These are phyloP conservation scores for Drosophila paranaensis DNA, from an alignment of 2,888 invertebrate genomes.

Conservation along the genomic window DNA sequence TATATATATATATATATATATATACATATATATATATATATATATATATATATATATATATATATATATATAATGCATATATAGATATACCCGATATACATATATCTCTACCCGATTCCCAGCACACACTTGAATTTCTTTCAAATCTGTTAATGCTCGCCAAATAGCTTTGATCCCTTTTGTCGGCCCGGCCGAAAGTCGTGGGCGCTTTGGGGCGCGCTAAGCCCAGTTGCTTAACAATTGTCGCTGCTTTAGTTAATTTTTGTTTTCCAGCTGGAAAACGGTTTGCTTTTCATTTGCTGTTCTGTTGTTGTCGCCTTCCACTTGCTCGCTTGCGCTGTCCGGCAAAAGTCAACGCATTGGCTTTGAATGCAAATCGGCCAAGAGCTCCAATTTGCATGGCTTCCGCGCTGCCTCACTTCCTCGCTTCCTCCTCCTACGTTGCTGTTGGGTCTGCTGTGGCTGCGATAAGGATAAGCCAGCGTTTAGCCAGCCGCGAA, in stretches of 20 bases:
- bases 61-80: too few species aligned
- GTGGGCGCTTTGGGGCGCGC: constrained; percentile 3
- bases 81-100: too few species aligned
- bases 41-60: too few species aligned
- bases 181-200: background rate
- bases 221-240: constrained; percentile 42
- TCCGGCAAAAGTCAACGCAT: constrained; percentile 72
- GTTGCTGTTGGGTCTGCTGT: constrained; percentile 41
- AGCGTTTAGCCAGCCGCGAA: constrained; percentile 33
- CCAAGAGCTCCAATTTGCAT: constrained; percentile 71
- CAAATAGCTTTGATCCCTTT: background rate
- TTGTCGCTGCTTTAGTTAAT: constrained; percentile 48
- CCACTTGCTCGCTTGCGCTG: constrained; percentile 20
- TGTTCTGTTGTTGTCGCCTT: constrained; percentile 21
- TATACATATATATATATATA: too few species aligned
- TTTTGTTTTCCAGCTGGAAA: constrained; percentile 48
- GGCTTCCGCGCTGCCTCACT: constrained; percentile 30
- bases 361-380: constrained; percentile 74
- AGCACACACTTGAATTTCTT: background rate
- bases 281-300: constrained; percentile 73
- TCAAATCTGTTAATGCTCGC: constrained; percentile 7
- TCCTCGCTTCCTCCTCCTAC: background rate
- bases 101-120: background rate
- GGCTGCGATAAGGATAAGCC: constrained; percentile 51
- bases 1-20: too few species aligned